A percentile compares a stretch with the other conserved stretches of the same genome.
These are phyloP conservation scores for Peromyscus eremicus DNA, from an alignment of 2,797 vertebrate genomes.

Conservation along the genomic window DNA sequence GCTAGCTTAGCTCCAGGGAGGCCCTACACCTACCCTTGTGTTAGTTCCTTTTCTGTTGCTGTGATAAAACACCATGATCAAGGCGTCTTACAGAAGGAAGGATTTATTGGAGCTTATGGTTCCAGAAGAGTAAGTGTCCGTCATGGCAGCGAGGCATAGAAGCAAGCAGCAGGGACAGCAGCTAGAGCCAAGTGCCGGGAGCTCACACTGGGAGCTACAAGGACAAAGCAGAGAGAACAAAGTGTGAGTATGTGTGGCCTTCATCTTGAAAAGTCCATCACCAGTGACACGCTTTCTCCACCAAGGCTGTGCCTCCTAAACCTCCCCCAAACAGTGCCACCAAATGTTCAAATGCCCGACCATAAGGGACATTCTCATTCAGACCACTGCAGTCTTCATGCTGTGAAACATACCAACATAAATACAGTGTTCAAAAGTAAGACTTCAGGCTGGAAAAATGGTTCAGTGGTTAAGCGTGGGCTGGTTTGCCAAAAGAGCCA, in stretches of 20 bases:
- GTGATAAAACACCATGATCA: not conserved
- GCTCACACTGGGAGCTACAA: not conserved
- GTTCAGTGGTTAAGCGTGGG: not conserved
- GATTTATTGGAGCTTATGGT: not conserved
- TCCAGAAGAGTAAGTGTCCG: not conserved
- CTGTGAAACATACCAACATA: not conserved
- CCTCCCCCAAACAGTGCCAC: not conserved
- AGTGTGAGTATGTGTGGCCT: not conserved
- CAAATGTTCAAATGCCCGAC: not conserved
- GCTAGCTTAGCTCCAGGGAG: not conserved
- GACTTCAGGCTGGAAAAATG: not conserved
- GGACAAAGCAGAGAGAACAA: not conserved
- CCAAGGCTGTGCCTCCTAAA: not conserved
- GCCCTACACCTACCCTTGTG: not conserved
- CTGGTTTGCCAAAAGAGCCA: not conserved
- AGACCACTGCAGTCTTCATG: not conserved
- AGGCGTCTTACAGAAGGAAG: not conserved
- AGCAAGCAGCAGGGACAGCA: not conserved
- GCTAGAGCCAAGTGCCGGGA: not conserved
- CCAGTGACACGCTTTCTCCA: not conserved
- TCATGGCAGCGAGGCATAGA: not conserved
- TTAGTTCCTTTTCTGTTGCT: not conserved
- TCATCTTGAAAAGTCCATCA: no score
- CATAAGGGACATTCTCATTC: not conserved
- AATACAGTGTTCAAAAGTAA: not conserved